Conservation (phyloP, 2,888 invertebrate species). For the Gastracanthus pulcherrimus region DNA sequence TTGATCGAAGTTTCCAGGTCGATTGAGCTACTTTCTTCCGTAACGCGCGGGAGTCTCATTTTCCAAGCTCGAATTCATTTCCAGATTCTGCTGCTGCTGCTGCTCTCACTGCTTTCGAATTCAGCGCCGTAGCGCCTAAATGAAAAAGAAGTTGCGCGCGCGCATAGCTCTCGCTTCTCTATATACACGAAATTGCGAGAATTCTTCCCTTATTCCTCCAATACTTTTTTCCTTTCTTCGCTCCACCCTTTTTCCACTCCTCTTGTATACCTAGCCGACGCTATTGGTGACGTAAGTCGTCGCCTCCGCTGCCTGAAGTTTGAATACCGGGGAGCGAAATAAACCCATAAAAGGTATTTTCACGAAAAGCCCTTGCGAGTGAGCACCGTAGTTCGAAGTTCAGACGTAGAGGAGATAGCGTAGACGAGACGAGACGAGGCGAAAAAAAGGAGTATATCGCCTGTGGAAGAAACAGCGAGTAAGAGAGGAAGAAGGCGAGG, state of each 20-base stretch:
- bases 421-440: neutral
- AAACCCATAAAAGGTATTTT: conserved; percentile 15
- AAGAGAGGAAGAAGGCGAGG: neutral
- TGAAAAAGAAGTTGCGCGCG: conserved; percentile 34
- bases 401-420: neutral
- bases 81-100: too few relatives aligned
- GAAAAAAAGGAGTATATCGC: neutral
- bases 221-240: too few relatives aligned
- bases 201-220: neutral
- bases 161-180: too few relatives aligned
- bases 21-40: conserved; percentile 33
- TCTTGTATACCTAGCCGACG: too few relatives aligned
- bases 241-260: too few relatives aligned
- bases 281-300: conserved; percentile 4
- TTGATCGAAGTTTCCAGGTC: conserved; percentile 47
- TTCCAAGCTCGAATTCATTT: conserved; percentile 29
- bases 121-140: conserved; percentile 23
- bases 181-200: neutral
- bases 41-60: conserved; percentile 20
- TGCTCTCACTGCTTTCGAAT: conserved; percentile 1
- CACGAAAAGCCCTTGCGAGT: neutral
- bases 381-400: neutral
- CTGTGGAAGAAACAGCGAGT: neutral
- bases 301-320: neutral
- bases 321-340: neutral